Evolutionary conservation across 2,113 vertebrate genomes (phyloP).

Genomic region (Sula dactylatra): DNA sequence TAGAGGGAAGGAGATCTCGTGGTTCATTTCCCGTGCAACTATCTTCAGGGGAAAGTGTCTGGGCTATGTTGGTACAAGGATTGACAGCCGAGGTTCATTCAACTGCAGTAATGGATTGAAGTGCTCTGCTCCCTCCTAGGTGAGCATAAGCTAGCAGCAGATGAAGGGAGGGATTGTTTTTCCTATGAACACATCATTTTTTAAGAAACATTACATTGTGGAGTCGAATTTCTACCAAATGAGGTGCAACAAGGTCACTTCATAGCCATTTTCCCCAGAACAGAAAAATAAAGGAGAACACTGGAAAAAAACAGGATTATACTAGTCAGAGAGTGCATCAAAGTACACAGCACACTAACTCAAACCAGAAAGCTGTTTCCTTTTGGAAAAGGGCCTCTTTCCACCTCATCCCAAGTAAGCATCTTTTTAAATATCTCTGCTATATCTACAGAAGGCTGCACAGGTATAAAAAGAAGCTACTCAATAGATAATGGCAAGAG

Average conservation of each 20-base stretch:
- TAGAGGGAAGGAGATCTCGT: background rate
- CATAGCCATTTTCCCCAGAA: background rate
- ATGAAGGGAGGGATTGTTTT: conserved; percentile 32
- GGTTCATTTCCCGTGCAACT: background rate
- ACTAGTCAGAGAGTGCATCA: background rate
- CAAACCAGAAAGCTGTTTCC: background rate
- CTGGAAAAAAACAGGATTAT: background rate
- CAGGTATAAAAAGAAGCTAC: background rate
- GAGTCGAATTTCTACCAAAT: conserved; percentile 13
- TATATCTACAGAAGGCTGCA: background rate
- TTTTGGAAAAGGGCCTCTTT: background rate
- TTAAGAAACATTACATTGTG: conserved; percentile 10
- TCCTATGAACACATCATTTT: conserved; percentile 3
- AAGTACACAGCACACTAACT: background rate
- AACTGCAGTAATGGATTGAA: background rate
- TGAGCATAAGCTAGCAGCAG: conserved; percentile 2
- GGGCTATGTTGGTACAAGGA: background rate
- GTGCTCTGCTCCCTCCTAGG: background rate
- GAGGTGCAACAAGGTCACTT: background rate
- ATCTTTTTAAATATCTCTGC: background rate
- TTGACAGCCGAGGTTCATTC: background rate
- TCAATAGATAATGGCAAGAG: background rate
- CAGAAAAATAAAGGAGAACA: background rate
- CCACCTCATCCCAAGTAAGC: background rate
- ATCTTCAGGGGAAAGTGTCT: background rate